Base-by-base conservation (phyloP, 2,888 invertebrate genomes). In the Amblyjoppa fuscipennis region DNA sequence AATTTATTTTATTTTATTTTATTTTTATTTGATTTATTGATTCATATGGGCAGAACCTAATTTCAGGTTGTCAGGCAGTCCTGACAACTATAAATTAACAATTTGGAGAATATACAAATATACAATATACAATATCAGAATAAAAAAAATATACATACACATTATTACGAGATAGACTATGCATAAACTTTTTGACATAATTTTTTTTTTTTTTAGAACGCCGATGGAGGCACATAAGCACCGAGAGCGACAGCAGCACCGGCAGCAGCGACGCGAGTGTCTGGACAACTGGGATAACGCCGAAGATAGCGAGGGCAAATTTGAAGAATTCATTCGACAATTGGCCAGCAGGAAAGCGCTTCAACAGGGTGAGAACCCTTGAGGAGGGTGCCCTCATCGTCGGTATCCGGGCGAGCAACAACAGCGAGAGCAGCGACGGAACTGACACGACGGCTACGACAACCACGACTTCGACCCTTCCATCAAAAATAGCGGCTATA, bases 221-320 rank as follows among this genome's bases (percentile, higher is more conserved):
- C 11, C 90, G 92, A 81, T 93, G 93, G 93, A 88, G 93, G 49
- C 91, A 93, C 74, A 91, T 91, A 66, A 93, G 93, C 71, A 93
- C 91, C 71, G 93, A 92, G 87, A 93, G 93, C 82, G 93, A 93
- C 80, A 93, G 93, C 88, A 93, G 93, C 77, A 93, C 93, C 3
- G 93, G 92, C 6, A 93, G 93, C 85, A 93, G 93, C 88, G 93
- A 93, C 53, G 89, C 91, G 3, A 90, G 92, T 81, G 89, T 93
- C 11, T 93, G 93, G 93, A 93, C 93, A 3, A 93, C 93, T 3
- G 93, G 93, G 0, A 89, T 93, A 5, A 89, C 87, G 4, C 91
- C 90, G 0, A 93, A 92, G 69, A 73, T 89, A 13, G 81, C 87
- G 16, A 82, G 78, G 25, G 85, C 84, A 7, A 91, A 90, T 76